These are phyloP conservation scores for Frankliniella fusca DNA, from an alignment of 2,888 invertebrate genomes.

Conservation along the genomic window DNA sequence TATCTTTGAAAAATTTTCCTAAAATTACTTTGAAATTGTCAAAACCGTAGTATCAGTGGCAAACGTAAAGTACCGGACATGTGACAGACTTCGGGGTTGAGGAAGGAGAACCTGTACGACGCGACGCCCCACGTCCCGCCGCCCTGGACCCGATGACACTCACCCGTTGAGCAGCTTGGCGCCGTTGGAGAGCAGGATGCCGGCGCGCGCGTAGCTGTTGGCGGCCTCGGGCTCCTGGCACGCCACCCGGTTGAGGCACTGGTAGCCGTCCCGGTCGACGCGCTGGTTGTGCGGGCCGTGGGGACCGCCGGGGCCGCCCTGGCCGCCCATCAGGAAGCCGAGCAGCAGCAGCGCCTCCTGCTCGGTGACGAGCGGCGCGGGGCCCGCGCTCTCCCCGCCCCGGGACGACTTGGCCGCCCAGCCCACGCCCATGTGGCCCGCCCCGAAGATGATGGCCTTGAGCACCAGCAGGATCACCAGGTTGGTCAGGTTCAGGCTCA, in stretches of 20 bases:
- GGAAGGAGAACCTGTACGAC: too few relatives aligned
- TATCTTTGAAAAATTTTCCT: too few relatives aligned
- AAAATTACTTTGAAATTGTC: too few relatives aligned
- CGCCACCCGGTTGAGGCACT: slow-evolving; percentile 44
- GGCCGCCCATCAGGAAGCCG: slow-evolving; percentile 55
- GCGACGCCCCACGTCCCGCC: too few relatives aligned
- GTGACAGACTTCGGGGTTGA: too few relatives aligned
- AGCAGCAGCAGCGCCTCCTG: slow-evolving; percentile 54
- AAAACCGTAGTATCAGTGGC: too few relatives aligned
- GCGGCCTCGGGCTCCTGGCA: slow-evolving; percentile 44
- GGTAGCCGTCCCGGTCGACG: slow-evolving; percentile 51
- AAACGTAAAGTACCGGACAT: too few relatives aligned
- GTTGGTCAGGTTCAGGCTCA: slow-evolving; percentile 78
- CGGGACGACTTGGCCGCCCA: slow-evolving; percentile 20
- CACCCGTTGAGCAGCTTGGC: slow-evolving; percentile 60
- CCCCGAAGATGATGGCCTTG: slow-evolving; percentile 76
- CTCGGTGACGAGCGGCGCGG: slow-evolving; percentile 50
- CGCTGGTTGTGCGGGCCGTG: slow-evolving; percentile 40
- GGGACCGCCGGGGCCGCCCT: slow-evolving; percentile 48
- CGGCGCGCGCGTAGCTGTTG: slow-evolving; percentile 44
- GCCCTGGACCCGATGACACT: too few relatives aligned
- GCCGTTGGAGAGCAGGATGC: slow-evolving; percentile 44
- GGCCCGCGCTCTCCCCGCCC: not conserved
- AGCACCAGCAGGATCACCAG: slow-evolving; percentile 70
- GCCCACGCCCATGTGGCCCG: slow-evolving; percentile 63